Evolutionary conservation across 2,113 vertebrate species (phyloP).

Genomic region (Colistium nudipinnis): DNA sequence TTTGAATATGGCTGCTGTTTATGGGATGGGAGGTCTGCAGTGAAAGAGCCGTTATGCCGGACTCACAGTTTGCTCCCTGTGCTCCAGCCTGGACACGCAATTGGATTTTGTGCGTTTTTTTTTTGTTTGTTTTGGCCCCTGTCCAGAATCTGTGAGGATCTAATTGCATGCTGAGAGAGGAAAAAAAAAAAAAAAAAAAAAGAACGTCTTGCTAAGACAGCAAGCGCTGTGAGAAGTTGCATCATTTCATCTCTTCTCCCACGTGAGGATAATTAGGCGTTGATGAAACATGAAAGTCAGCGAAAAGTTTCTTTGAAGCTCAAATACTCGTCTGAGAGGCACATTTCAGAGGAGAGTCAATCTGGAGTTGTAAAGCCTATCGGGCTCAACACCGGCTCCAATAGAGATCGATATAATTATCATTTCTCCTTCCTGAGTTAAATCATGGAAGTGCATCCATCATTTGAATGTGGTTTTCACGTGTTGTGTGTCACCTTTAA

Average conservation of each 20-base stretch:
- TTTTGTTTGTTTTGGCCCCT: slow-evolving; percentile 31
- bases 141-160: slow-evolving; percentile 36
- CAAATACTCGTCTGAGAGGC: slow-evolving; percentile 22
- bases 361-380: slow-evolving; percentile 23
- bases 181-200: too few relatives aligned
- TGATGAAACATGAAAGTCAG: slow-evolving; percentile 46
- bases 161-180: slow-evolving; percentile 37
- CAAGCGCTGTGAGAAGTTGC: slow-evolving; percentile 3
- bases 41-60: slow-evolving; percentile 55
- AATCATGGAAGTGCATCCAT: background rate
- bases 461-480: slow-evolving; percentile 4
- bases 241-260: slow-evolving; percentile 35
- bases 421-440: slow-evolving; percentile 23
- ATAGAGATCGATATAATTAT: slow-evolving; percentile 34
- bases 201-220: background rate
- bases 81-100: slow-evolving; percentile 9
- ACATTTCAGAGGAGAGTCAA: slow-evolving; percentile 35
- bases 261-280: slow-evolving; percentile 32
- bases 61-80: slow-evolving; percentile 38
- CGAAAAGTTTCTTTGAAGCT: slow-evolving; percentile 38
- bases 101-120: slow-evolving; percentile 29
- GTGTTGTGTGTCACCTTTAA: background rate
- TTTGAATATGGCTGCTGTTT: slow-evolving; percentile 27
- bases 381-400: slow-evolving; percentile 23
- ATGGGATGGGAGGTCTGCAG: slow-evolving; percentile 23